Conservation (phyloP, 2,797 vertebrate genomes). For the Tiaroga cobitis region DNA sequence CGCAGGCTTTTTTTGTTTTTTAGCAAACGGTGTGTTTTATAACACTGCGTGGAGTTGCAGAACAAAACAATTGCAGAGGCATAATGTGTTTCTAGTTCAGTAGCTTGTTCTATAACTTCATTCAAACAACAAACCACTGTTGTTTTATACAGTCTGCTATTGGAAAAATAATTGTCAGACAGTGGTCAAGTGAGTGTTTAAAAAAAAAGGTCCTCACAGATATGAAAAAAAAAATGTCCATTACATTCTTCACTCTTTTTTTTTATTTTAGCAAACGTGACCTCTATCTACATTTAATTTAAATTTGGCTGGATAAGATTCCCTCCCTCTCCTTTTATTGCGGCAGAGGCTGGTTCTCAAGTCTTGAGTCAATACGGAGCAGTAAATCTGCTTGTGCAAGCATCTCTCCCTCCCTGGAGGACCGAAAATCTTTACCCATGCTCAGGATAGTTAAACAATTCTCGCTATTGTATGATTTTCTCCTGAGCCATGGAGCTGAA, state of each 20-base stretch:
- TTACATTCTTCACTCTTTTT: constrained; percentile 6
- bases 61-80: constrained; percentile 28
- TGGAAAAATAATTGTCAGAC: constrained; percentile 26
- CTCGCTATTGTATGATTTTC: constrained; percentile 65
- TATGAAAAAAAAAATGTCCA: not conserved
- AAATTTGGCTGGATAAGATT: constrained; percentile 59
- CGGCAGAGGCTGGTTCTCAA: constrained; percentile 66
- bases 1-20: not conserved
- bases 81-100: constrained; percentile 12
- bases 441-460: constrained; percentile 74
- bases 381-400: constrained; percentile 78
- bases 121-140: constrained; percentile 23
- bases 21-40: constrained; percentile 26
- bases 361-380: constrained; percentile 76
- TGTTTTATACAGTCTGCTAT: constrained; percentile 3
- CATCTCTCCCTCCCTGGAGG: constrained; percentile 67
- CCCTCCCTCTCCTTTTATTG: constrained; percentile 53
- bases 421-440: constrained; percentile 63
- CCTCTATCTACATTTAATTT: constrained; percentile 58
- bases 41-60: not conserved
- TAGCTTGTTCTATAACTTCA: constrained; percentile 33
- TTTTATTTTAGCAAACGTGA: constrained; percentile 43
- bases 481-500: constrained; percentile 58
- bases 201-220: constrained; percentile 21
- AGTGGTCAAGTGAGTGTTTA: constrained; percentile 44